Base-by-base conservation (phyloP, 1,140 invertebrate genomes). In the Pseudomyrmex dendroicus region DNA sequence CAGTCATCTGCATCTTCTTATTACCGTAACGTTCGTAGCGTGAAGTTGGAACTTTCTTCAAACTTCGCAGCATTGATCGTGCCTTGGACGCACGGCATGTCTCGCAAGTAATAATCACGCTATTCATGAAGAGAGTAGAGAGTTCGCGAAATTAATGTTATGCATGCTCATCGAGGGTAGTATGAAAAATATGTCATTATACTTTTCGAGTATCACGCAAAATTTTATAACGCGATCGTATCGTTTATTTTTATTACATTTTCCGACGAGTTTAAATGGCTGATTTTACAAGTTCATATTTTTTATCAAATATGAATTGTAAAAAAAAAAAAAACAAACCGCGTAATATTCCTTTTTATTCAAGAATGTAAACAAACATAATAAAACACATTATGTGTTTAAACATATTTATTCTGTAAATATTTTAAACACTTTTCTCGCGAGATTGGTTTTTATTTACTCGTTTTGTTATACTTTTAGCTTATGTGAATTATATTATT, bases 11-110 rank as follows among this genome's bases (percentile, higher is more conserved):
- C n/a, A 54, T 1, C 12, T 25, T 22, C 12, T 68, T 77, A 46
- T 68, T 46, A 54, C 62, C 64, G 7, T 25, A 76, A 76, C n/a
- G 10, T 54, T 76, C n/a, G 22, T 54, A 76, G 44, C 48, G 7
- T 13, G 12, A 66, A 76, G 35, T 66, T 46, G 70, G 64, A 70
- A 59, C 20, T 20, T 68, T 59, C 52, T 78, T 77, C 56, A 56
- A 68, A 77, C 17, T 77, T 77, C 63, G 63, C 25, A 56, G 13
- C 20, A 78, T 68, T 22, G 59, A 74, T 35, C 64, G 64, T 57
- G 35, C 35, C 20, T 46, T 35, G 74, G 15, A 78, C 64, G 44
- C 74, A 15, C 57, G 20, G 7, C 64, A 70, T 48, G 17, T 59
- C 76, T 68, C 17, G 2, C 67, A 63, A 56, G 50, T 68, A 67